phyloP scores from a whole-genome alignment of 2,797 vertebrate species.

The Neopelma chrysocephalum region DNA sequence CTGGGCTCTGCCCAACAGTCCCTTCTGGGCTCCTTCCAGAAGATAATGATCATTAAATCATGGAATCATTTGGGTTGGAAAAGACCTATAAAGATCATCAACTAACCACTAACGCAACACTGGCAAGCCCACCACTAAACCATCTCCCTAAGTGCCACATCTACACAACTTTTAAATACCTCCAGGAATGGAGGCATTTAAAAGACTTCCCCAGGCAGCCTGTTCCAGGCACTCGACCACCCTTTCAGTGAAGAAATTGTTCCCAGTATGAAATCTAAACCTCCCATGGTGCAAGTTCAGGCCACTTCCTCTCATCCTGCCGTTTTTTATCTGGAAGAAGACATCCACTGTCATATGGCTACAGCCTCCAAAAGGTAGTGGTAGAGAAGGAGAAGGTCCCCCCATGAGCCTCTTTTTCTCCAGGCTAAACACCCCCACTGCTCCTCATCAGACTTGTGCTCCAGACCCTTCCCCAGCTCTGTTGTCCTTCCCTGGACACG shows the following conservation, averaged over 20 bases:
- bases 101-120: neutral
- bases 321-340: neutral
- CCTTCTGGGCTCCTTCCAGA: neutral
- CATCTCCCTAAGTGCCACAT: neutral
- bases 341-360: accelerated
- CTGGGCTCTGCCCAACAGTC: neutral
- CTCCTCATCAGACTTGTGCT: neutral
- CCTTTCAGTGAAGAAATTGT: neutral
- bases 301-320: neutral
- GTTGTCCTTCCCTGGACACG: neutral
- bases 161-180: accelerated
- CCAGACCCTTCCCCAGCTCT: neutral
- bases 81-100: neutral
- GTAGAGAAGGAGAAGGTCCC: accelerated
- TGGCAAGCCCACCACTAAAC: neutral
- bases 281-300: neutral
- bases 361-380: accelerated
- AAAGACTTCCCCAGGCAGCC: neutral
- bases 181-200: neutral
- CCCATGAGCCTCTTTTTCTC: neutral
- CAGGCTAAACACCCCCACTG: neutral
- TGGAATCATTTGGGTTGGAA: neutral
- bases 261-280: neutral
- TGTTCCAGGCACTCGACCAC: neutral
- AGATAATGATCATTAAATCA: neutral